Evolutionary conservation across 2,113 vertebrate genomes (phyloP), one percentile per base, ranked within the genome.

Genomic region (Jaculus jaculus): DNA sequence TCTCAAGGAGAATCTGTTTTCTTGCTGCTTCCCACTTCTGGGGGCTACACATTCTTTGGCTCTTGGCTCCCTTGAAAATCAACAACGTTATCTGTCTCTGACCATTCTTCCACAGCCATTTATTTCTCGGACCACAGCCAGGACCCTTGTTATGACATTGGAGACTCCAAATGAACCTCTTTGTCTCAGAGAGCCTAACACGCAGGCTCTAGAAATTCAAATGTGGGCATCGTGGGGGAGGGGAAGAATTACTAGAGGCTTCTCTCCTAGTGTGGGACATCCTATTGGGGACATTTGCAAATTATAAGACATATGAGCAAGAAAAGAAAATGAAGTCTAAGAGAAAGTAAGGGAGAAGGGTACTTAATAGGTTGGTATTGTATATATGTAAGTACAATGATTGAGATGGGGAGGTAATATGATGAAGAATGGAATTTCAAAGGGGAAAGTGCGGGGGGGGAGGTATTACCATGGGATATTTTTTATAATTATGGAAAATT

Each of bases 311-410:
- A 60, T 42, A 60, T 42, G 54, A 86, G 16, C n/a, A 82, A 72
- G 58, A 71, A 60, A 13, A 91, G 63, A 93, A 91, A 51, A 47
- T 47, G 18, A 92, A 91, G 34, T 74, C 47, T n/a, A n/a, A n/a
- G n/a, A n/a, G n/a, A n/a, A n/a, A n/a, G n/a, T n/a, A n/a, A n/a
- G n/a, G n/a, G n/a, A n/a, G n/a, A n/a, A n/a, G n/a, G n/a, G n/a
- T n/a, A n/a, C n/a, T n/a, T n/a, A n/a, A n/a, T n/a, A n/a, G n/a
- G n/a, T n/a, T n/a, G n/a, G n/a, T n/a, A n/a, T n/a, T n/a, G n/a
- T n/a, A n/a, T n/a, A n/a, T n/a, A n/a, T n/a, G n/a, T n/a, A n/a
- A n/a, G n/a, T n/a, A n/a, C n/a, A n/a, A n/a, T n/a, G n/a, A n/a
- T n/a, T n/a, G n/a, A n/a, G n/a, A n/a, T n/a, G n/a, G n/a, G n/a